Percentiles rank a stretch among this genome's conserved stretches.
Evolutionary conservation across 2,797 vertebrate species (phyloP).

Genomic region (Eulemur albifrons): DNA sequence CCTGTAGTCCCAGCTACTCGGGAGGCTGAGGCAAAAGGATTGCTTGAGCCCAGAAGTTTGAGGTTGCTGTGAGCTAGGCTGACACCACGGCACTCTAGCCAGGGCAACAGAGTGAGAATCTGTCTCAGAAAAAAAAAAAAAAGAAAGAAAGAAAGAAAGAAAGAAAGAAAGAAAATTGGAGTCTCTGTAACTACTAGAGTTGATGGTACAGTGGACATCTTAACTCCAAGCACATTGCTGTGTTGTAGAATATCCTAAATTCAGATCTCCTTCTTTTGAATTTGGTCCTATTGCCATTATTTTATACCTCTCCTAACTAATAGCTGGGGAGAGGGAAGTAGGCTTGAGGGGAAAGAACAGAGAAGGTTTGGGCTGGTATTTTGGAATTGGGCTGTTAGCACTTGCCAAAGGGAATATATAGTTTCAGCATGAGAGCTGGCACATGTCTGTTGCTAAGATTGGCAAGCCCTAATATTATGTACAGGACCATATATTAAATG

Average conservation of each 20-base stretch:
- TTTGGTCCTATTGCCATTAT: not conserved
- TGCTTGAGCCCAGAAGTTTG: no score
- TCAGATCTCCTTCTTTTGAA: not conserved
- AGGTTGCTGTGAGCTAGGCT: no score
- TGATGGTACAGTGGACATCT: not conserved
- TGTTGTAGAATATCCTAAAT: not conserved
- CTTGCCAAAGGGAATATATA: not conserved
- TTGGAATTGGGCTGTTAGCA: not conserved
- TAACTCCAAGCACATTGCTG: not conserved
- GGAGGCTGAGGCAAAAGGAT: no score
- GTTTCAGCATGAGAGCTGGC: not conserved
- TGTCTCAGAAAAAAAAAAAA: no score
- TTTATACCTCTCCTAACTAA: not conserved
- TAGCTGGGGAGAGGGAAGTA: not conserved
- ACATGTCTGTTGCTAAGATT: not conserved
- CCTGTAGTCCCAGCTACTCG: no score
- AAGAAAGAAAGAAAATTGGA: not conserved
- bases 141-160: no score
- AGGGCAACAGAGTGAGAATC: no score
- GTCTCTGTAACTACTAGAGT: not conserved
- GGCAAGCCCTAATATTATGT: not conserved
- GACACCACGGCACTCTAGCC: no score
- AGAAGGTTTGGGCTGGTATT: not conserved
- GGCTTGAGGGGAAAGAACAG: not conserved
- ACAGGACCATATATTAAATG: not conserved